phyloP scores from a whole-genome alignment of 2,113 vertebrate species.

The Actenoides hombroni region DNA sequence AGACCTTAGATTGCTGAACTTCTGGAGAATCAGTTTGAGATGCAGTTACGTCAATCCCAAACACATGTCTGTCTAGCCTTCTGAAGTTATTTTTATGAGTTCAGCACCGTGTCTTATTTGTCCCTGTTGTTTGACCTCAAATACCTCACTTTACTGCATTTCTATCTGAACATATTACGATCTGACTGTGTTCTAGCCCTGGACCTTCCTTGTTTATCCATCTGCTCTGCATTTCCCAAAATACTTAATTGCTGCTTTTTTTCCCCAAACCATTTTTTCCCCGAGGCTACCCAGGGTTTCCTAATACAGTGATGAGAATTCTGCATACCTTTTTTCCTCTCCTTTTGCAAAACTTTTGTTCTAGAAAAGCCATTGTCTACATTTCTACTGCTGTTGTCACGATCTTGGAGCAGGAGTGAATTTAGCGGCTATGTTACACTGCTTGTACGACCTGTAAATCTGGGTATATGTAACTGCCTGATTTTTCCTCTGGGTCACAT shows the following conservation, averaged over 20 bases:
- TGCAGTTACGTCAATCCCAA: background rate
- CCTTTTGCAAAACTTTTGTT: background rate
- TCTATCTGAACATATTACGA: background rate
- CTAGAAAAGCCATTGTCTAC: accelerated
- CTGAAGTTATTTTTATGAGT: background rate
- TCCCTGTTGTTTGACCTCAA: background rate
- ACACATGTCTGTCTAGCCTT: background rate
- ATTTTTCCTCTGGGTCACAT: background rate
- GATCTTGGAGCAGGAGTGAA: background rate
- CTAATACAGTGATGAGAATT: background rate
- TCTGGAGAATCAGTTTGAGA: background rate
- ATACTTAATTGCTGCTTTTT: background rate
- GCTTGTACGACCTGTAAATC: background rate
- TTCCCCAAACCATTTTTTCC: background rate
- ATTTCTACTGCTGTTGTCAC: background rate
- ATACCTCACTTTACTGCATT: background rate
- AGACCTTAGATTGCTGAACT: background rate
- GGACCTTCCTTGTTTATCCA: background rate
- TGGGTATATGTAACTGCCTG: background rate
- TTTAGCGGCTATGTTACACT: background rate
- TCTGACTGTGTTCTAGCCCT: background rate
- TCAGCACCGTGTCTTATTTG: background rate
- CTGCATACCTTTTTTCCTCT: background rate
- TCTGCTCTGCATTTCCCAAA: background rate
- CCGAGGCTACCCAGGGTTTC: background rate